Conservation (phyloP, 2,888 invertebrate species). For the Peribatodes rhomboidaria region DNA sequence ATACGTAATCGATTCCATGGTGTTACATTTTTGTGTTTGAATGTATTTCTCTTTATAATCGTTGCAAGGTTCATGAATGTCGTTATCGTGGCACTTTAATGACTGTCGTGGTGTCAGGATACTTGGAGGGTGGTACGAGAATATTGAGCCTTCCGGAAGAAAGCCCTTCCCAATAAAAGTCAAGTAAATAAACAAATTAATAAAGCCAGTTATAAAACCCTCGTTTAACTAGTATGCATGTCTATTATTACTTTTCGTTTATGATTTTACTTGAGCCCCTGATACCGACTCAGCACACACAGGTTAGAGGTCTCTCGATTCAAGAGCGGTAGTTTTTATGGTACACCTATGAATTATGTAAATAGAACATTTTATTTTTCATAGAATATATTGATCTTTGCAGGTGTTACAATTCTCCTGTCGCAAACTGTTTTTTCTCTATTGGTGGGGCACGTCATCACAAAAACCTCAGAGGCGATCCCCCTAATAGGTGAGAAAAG, state of each 20-base stretch:
- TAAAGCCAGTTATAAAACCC: constrained; percentile 61
- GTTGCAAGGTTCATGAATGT: constrained; percentile 26
- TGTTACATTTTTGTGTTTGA: constrained; percentile 60
- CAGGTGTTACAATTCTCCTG: constrained; percentile 99
- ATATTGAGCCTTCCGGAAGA: constrained; percentile 39
- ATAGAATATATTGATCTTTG: constrained; percentile 89
- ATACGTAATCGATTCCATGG: constrained; percentile 82
- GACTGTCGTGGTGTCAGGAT: constrained; percentile 60
- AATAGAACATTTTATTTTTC: constrained; percentile 70
- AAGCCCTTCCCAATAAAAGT: constrained; percentile 52
- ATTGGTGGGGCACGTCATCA: constrained; percentile 99
- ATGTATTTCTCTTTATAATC: constrained; percentile 51
- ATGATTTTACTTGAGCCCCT: constrained; percentile 82
- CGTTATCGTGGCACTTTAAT: constrained; percentile 34
- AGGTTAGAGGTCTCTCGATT: constrained; percentile 62
- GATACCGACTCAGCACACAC: constrained; percentile 84
- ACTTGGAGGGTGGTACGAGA: constrained; percentile 81
- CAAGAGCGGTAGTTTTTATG: constrained; percentile 58
- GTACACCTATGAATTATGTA: constrained; percentile 57
- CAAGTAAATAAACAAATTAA: constrained; percentile 53
- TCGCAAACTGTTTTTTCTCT: constrained; percentile 99
- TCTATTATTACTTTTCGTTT: constrained; percentile 74
- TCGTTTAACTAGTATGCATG: constrained; percentile 76
- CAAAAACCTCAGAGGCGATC: constrained; percentile 99
- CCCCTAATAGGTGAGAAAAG: constrained; percentile 96